Percentiles rank a stretch among this genome's conserved stretches.
These are phyloP conservation scores for Anseranas semipalmata DNA, from an alignment of 2,113 vertebrate species.

Conservation along the genomic window DNA sequence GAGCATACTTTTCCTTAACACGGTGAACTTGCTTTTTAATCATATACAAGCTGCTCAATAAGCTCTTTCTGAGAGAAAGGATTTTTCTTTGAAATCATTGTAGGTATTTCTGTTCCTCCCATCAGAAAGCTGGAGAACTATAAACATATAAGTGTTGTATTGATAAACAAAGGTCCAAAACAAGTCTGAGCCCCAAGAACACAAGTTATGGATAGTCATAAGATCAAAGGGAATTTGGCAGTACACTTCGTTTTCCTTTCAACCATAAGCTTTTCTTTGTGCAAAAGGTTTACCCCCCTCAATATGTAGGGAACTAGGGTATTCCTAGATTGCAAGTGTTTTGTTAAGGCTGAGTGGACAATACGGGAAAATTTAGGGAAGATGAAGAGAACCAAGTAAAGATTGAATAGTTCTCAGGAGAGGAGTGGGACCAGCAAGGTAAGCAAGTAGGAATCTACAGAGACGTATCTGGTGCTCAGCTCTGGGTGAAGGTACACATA, in stretches of 20 bases:
- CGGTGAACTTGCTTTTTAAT: background rate
- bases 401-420: background rate
- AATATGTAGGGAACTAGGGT: background rate
- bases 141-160: too few species aligned
- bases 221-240: background rate
- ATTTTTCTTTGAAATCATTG: background rate
- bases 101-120: background rate
- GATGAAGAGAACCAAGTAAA: background rate
- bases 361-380: background rate
- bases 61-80: background rate
- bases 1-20: background rate
- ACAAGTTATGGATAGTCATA: background rate
- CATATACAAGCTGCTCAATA: background rate
- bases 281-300: background rate
- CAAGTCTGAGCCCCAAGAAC: background rate
- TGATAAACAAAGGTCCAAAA: background rate
- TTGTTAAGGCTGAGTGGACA: background rate
- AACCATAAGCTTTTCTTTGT: background rate
- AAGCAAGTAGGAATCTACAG: background rate
- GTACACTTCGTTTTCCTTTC: background rate
- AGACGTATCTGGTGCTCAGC: background rate
- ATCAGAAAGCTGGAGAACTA: background rate
- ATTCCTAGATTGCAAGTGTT: background rate
- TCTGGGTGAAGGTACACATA: background rate
- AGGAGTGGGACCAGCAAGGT: background rate